phyloP scores from a whole-genome alignment of 2,113 vertebrate genomes.

The Scatophagus argus region DNA sequence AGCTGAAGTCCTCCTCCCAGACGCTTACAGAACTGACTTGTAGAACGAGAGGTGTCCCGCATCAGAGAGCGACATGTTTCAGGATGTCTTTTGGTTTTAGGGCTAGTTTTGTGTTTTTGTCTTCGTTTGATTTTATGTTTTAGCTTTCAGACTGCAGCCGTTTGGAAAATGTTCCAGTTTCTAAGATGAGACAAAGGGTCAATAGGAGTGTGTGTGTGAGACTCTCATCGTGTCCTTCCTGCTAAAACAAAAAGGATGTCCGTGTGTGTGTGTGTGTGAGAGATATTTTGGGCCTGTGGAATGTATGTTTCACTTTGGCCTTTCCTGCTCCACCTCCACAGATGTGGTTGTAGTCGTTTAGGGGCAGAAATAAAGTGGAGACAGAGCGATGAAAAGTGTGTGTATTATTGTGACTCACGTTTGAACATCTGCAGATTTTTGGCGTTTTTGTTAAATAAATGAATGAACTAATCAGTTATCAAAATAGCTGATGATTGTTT shows the following conservation, averaged over 20 bases:
- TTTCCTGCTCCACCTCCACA: conserved; percentile 71
- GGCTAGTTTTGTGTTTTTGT: too few species aligned
- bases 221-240: conserved; percentile 53
- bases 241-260: conserved; percentile 54
- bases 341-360: conserved; percentile 3
- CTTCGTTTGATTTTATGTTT: not conserved
- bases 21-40: too few species aligned
- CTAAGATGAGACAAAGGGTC: not conserved
- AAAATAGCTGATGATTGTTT: too few species aligned
- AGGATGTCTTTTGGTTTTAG: not conserved
- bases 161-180: not conserved
- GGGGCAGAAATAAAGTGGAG: not conserved
- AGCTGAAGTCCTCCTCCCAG: not conserved
- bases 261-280: conserved; percentile 25
- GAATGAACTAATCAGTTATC: too few species aligned
- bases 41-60: not conserved
- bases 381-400: not conserved
- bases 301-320: conserved; percentile 55
- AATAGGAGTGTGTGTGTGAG: not conserved
- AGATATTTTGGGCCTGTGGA: conserved; percentile 69
- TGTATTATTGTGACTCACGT: not conserved
- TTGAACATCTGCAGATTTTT: not conserved
- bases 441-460: too few species aligned
- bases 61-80: not conserved
- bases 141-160: not conserved